Evolutionary conservation across 2,888 invertebrate genomes (phyloP).

Genomic region (Hypomecis atomaria): DNA sequence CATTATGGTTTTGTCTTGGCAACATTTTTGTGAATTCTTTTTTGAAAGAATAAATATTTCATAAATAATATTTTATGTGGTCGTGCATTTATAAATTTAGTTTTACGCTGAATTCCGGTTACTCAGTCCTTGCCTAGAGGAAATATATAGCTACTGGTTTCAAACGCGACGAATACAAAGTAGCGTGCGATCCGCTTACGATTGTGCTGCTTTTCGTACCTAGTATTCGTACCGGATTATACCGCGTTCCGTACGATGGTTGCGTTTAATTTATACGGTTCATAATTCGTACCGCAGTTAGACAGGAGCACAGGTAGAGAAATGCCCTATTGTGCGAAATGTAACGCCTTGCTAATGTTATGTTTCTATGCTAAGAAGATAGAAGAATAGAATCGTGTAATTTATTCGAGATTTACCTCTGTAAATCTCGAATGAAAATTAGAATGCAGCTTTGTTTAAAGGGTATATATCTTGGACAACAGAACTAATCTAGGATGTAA

Average conservation of each 20-base stretch:
- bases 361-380: background rate
- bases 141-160: conserved; percentile 19
- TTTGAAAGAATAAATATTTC: no score
- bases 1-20: no score
- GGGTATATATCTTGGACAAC: no score
- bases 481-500: no score
- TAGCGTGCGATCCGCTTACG: conserved; percentile 38
- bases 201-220: conserved; percentile 49
- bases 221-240: conserved; percentile 41
- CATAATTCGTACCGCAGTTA: conserved; percentile 59
- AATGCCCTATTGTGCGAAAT: conserved; percentile 32
- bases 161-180: conserved; percentile 27
- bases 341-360: conserved; percentile 18
- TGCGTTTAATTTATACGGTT: conserved; percentile 59
- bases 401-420: no score
- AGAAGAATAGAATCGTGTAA: background rate
- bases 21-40: no score
- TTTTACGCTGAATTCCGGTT: background rate
- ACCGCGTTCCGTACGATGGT: conserved; percentile 45
- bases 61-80: no score
- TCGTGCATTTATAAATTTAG: background rate
- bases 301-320: conserved; percentile 55
- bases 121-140: conserved; percentile 7
- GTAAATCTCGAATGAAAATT: conserved; percentile 8
- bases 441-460: background rate